These are phyloP conservation scores for Eugnorisma glareosa DNA, from an alignment of 2,888 invertebrate species.

Conservation along the genomic window DNA sequence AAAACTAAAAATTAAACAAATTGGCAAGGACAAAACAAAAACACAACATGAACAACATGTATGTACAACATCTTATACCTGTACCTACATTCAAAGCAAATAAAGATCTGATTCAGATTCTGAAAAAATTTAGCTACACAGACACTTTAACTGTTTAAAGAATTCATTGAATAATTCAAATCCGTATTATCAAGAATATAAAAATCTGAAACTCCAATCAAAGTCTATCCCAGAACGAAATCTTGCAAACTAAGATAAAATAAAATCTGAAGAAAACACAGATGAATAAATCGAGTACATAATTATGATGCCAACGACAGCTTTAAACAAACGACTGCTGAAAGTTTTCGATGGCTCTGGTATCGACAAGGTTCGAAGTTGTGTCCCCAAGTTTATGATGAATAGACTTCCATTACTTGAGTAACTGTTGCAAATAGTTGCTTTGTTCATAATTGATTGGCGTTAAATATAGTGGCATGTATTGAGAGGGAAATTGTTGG, in stretches of 20 bases:
- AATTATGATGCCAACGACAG: conserved; percentile 31
- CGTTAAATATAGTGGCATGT: conserved; percentile 30
- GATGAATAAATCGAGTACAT: conserved; percentile 38
- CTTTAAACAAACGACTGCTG: conserved; percentile 47
- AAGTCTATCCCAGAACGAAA: conserved; percentile 1
- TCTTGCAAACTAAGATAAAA: conserved; percentile 11
- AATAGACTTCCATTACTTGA: conserved; percentile 58
- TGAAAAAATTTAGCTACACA: neutral
- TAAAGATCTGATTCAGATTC: too few relatives aligned
- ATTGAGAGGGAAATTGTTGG: conserved; percentile 24
- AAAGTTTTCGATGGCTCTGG: conserved; percentile 46
- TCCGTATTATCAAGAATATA: too few relatives aligned
- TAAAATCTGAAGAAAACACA: conserved; percentile 16
- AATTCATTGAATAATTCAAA: neutral
- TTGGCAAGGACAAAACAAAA: neutral
- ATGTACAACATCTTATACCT: too few relatives aligned
- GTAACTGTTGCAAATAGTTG: conserved; percentile 51
- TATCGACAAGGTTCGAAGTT: conserved; percentile 53
- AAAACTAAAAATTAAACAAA: neutral
- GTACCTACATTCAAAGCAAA: too few relatives aligned
- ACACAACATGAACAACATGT: too few relatives aligned
- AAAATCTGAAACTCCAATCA: neutral
- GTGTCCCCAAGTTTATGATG: conserved; percentile 55
- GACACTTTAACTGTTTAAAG: neutral
- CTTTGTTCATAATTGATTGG: conserved; percentile 57